Evolutionary conservation across 2,797 vertebrate genomes (phyloP), one percentile per base, ranked within the genome.

Genomic region (Eidolon dupreanum): DNA sequence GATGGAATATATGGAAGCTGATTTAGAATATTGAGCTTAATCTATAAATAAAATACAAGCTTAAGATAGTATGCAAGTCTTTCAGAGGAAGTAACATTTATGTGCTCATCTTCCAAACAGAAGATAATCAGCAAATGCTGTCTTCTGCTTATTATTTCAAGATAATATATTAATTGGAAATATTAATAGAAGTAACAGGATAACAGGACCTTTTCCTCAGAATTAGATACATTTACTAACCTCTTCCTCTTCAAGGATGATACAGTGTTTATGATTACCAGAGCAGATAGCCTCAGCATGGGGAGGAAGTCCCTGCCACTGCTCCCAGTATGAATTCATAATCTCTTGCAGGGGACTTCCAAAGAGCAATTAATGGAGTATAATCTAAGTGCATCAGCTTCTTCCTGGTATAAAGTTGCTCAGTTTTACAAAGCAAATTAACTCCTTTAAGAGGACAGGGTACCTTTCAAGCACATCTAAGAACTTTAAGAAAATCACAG

Each of bases 101-200:
- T 16, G 17, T 84, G 85, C 17, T 98, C 66, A 19, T 95, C 90
- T 96, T 83, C 95, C 95, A 59, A 96, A 96, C 53, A 98, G 88
- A 97, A 97, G 57, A 93, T 36, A 93, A 98, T 95, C 95, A 97
- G 89, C 93, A 97, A 87, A 79, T 46, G 77, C 49, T 4, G 9
- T 16, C 98, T 97, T 90, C 88, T 96, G 93, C 96, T 97, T 97
- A 95, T 96, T 97, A 95, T 93, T 97, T 96, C 95, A 95, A 83
- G 43, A 96, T 97, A 95, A 98, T 98, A 97, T 97, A 97, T 97
- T 98, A 98, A 97, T 96, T 97, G 86, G 94, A 98, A 98, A 97
- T 95, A 98, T 92, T 97, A 98, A 98, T 31, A 97, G 95, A 96
- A 96, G 97, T 97, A 98, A 97, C 92, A 94, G 94, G 91, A 97